A percentile compares a stretch with the other conserved stretches of the same genome.
These are phyloP conservation scores for Drosophila eugracilis DNA, from an alignment of 1,140 invertebrate species.

Conservation along the genomic window DNA sequence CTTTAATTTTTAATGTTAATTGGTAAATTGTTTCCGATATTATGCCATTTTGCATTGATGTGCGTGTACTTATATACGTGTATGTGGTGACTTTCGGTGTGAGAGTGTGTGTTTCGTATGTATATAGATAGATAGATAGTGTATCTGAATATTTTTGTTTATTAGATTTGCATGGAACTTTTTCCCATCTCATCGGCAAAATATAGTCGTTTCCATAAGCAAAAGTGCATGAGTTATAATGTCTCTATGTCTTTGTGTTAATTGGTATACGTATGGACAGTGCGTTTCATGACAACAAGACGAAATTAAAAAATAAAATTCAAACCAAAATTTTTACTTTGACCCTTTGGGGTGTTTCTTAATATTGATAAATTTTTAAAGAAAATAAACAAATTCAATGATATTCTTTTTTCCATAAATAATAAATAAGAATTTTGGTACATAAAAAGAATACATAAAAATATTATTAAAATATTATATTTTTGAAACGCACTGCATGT, in stretches of 20 bases:
- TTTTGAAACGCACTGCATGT: slow-evolving; percentile 24
- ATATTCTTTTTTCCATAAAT: neutral
- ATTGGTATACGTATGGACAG: slow-evolving; percentile 33
- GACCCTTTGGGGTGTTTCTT: too few relatives aligned
- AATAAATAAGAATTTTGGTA: neutral
- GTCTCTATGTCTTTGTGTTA: slow-evolving; percentile 33
- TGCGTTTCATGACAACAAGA: slow-evolving; percentile 25
- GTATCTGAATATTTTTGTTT: slow-evolving; percentile 42
- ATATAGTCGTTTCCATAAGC: slow-evolving; percentile 17
- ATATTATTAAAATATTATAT: neutral
- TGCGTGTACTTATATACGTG: slow-evolving; percentile 43
- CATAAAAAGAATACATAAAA: neutral
- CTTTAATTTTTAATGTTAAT: slow-evolving; percentile 70
- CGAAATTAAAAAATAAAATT: neutral
- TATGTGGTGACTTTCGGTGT: slow-evolving; percentile 15
- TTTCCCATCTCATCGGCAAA: slow-evolving; percentile 39
- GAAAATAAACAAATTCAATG: neutral
- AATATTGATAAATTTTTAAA: too few relatives aligned
- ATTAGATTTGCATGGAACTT: slow-evolving; percentile 71
- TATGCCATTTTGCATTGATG: slow-evolving; percentile 62
- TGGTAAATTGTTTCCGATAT: slow-evolving; percentile 73
- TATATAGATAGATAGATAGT: slow-evolving; percentile 21
- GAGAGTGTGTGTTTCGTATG: slow-evolving; percentile 24
- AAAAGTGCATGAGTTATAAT: slow-evolving; percentile 25
- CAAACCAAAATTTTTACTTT: neutral